These are phyloP conservation scores for Eudyptes chrysolophus DNA, from an alignment of 2,113 vertebrate genomes.

Conservation along the genomic window DNA sequence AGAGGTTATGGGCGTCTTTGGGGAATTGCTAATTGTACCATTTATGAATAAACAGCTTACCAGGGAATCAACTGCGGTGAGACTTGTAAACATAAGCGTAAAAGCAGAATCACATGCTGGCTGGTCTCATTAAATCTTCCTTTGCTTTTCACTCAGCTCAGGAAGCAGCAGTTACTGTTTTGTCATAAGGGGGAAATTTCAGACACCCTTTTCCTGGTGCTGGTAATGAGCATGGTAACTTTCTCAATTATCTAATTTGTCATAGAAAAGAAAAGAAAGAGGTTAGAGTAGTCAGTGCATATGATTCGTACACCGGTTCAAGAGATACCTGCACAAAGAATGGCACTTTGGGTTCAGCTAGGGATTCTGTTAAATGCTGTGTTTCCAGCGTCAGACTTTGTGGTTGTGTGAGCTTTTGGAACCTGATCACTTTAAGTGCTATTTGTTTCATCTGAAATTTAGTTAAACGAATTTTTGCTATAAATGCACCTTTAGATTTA, in stretches of 20 bases:
- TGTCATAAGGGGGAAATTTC: not conserved
- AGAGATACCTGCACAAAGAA: not conserved
- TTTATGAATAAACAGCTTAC: slow-evolving; percentile 2
- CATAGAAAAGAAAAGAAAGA: not conserved
- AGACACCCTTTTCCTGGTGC: not conserved
- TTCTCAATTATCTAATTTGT: not conserved
- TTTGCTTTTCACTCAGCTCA: not conserved
- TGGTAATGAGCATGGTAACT: not conserved
- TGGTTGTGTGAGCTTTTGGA: not conserved
- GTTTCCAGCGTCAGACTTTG: accelerated
- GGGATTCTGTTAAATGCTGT: not conserved
- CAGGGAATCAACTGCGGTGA: not conserved
- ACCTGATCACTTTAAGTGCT: not conserved
- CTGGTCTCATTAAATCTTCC: not conserved
- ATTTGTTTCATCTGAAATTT: not conserved
- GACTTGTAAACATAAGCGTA: not conserved
- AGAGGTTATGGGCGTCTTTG: not conserved
- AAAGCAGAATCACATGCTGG: not conserved
- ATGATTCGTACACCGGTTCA: not conserved
- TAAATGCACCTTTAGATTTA: not conserved
- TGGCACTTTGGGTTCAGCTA: not conserved
- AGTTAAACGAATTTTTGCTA: not conserved
- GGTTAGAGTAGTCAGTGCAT: not conserved
- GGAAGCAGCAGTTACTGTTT: not conserved
- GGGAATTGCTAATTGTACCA: not conserved